Conservation (phyloP, 2,888 invertebrate species). For the Scaptomyza reducta region DNA sequence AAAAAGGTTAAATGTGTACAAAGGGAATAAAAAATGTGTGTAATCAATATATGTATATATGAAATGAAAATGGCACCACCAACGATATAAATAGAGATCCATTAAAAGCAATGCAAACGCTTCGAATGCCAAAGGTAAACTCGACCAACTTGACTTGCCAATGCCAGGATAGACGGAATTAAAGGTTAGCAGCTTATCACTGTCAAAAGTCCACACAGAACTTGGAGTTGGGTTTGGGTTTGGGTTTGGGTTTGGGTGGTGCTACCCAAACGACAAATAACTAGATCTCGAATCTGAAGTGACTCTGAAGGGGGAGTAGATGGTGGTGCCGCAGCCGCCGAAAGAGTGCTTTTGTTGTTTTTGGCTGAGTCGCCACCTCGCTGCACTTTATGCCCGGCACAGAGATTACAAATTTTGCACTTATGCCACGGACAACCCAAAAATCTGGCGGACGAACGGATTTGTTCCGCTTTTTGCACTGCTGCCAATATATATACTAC, state of each 20-base stretch:
- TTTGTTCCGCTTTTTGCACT: slow-evolving; percentile 46
- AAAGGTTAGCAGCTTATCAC: slow-evolving; percentile 60
- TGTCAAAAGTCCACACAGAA: slow-evolving; percentile 38
- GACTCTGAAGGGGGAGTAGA: too few relatives aligned
- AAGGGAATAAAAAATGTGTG: slow-evolving; percentile 34
- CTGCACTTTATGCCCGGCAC: slow-evolving; percentile 56
- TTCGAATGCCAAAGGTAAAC: slow-evolving; percentile 24
- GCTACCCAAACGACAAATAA: slow-evolving; percentile 29
- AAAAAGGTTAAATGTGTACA: slow-evolving; percentile 8
- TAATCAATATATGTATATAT: slow-evolving; percentile 52
- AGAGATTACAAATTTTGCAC: slow-evolving; percentile 78
- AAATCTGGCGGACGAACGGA: slow-evolving; percentile 34
- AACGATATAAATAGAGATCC: not conserved
- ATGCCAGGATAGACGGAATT: slow-evolving; percentile 48
- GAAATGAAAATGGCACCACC: not conserved
- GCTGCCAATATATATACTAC: slow-evolving; percentile 34
- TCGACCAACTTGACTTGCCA: slow-evolving; percentile 18
- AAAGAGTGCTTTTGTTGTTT: slow-evolving; percentile 15
- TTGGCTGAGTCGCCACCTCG: slow-evolving; percentile 12
- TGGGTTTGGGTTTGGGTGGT: not conserved
- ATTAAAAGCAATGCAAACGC: slow-evolving; percentile 21
- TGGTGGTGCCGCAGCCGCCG: not conserved
- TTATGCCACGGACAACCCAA: slow-evolving; percentile 55
- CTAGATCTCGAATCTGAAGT: slow-evolving; percentile 5
- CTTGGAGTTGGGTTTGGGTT: not conserved